Evolutionary conservation across 2,888 invertebrate genomes (phyloP), one percentile per base, ranked within the genome.

Genomic region (Macrophya alboannulata): DNA sequence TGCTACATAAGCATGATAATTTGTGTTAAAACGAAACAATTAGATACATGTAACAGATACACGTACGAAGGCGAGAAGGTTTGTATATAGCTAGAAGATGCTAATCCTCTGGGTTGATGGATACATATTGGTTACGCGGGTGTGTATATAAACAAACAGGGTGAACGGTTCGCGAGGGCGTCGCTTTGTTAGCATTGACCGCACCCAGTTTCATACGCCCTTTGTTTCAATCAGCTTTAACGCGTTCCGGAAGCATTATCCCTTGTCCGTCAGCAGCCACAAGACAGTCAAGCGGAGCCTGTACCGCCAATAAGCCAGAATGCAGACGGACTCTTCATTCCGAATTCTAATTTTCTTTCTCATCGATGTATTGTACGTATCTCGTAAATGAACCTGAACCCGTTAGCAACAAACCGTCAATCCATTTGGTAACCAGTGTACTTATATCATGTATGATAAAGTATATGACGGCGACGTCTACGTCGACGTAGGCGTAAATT

Each of bases 181-280:
- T 87, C 88, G 87, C 86, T 90, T 88, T 89, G 90, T 90, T 89
- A 86, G 86, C 89, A 85, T 81, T 87, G 88, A 88, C 90, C 90
- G 88, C 90, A 85, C 90, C 90, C 87, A 87, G 87, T 81, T 83
- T 84, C 87, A 85, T 85, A 86, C 89, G 74, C 88, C 90, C 89
- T 87, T 81, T 84, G 85, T 87, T 90, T 89, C 90, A 87, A 89
- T 89, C 88, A 89, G 85, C 89, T 87, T 87, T 86, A 86, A 85
- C 87, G 83, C 86, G 85, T 86, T 79, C 84, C 82, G 86, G 85
- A 87, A 87, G 86, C 88, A 87, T 86, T 85, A 86, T 87, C 86
- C 84, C 83, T 84, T 86, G 85, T 65, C 86, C 82, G 51, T 85
- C 77, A 81, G 81, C 21, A 62, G 40, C 40, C 43, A 40, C 62